phyloP scores from a whole-genome alignment of 2,888 invertebrate genomes.

The Lasioglossum malachurum region DNA sequence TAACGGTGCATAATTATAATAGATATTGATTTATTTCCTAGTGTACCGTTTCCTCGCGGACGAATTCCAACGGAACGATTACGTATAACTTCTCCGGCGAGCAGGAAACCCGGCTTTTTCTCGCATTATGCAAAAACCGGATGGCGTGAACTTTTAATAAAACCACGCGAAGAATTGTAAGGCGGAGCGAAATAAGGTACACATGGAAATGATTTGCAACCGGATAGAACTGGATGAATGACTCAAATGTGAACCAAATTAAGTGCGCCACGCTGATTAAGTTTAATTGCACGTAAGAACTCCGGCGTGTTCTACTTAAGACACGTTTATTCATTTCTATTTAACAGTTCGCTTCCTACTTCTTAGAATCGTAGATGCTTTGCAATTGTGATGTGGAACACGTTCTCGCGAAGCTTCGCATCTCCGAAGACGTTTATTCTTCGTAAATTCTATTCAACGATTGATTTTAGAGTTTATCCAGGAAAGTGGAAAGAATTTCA shows the following conservation, averaged over 20 bases:
- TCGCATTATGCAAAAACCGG: constrained; percentile 8
- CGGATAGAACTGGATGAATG: constrained; percentile 29
- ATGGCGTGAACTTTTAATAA: constrained; percentile 27
- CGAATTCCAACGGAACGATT: background rate
- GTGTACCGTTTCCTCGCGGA: background rate
- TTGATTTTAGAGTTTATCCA: background rate
- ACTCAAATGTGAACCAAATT: background rate
- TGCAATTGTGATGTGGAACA: background rate
- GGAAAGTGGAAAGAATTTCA: background rate
- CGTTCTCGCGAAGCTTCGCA: background rate
- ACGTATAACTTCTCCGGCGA: background rate
- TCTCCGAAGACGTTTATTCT: background rate
- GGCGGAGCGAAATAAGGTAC: background rate
- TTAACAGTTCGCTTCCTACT: background rate
- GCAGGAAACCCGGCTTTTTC: constrained; percentile 24
- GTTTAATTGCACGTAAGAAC: background rate
- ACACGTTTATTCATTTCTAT: background rate
- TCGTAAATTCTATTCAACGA: background rate
- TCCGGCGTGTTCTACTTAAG: background rate
- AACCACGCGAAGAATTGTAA: constrained; percentile 9
- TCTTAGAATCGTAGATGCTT: background rate
- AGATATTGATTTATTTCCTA: background rate
- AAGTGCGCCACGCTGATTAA: background rate
- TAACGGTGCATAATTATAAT: background rate
- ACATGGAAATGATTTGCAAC: constrained; percentile 1